Conservation (phyloP, 1,140 invertebrate genomes). For the Dendrolimus punctatus region DNA sequence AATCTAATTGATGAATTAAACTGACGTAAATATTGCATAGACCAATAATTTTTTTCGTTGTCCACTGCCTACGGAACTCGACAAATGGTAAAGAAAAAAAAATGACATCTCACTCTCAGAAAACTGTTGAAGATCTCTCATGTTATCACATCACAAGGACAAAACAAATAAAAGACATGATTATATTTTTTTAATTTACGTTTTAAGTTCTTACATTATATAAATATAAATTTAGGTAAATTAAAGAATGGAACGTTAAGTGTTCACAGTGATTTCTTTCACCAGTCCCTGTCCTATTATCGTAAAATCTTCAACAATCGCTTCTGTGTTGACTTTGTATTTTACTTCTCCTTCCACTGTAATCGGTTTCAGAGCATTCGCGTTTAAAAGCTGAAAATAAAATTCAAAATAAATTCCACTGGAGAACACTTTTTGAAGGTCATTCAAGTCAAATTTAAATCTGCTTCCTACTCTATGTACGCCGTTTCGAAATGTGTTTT, state of each 20-base stretch:
- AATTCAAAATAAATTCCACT: slow-evolving; percentile 4
- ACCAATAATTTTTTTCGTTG: too few relatives aligned
- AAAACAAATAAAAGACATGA: background rate
- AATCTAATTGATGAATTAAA: too few relatives aligned
- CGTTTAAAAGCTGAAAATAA: slow-evolving; percentile 39
- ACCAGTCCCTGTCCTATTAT: slow-evolving; percentile 78
- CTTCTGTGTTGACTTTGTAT: slow-evolving; percentile 76
- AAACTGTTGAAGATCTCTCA: too few relatives aligned
- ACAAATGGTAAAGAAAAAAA: too few relatives aligned
- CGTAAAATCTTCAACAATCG: slow-evolving; percentile 83
- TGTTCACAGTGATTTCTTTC: slow-evolving; percentile 50
- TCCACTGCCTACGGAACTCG: too few relatives aligned
- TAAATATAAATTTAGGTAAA: slow-evolving; percentile 8
- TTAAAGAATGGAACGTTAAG: slow-evolving; percentile 5
- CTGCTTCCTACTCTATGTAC: too few relatives aligned
- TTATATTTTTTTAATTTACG: background rate
- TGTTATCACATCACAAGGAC: too few relatives aligned
- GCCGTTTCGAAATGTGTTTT: too few relatives aligned
- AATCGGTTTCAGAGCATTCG: slow-evolving; percentile 57
- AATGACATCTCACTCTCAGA: too few relatives aligned
- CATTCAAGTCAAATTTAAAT: too few relatives aligned
- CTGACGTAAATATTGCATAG: too few relatives aligned
- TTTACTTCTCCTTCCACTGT: slow-evolving; percentile 42
- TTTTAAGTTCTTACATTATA: background rate
- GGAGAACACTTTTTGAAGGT: too few relatives aligned